Conservation (phyloP, 2,113 vertebrate genomes). For the Macrotus californicus region DNA sequence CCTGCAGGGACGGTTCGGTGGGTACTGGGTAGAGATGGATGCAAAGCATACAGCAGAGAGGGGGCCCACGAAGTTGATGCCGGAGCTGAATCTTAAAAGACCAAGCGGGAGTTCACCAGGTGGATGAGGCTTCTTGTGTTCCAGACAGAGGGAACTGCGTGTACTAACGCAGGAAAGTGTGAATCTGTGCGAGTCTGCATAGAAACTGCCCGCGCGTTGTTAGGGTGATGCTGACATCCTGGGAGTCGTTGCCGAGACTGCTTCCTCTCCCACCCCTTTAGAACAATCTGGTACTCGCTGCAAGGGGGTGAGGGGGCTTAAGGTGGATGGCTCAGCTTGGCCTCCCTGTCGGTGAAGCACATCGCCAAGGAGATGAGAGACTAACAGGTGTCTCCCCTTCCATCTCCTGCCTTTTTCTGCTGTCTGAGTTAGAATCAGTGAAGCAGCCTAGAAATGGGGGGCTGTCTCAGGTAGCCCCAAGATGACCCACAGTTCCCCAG, state of each 20-base stretch:
- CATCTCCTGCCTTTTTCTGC: background rate
- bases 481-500: background rate
- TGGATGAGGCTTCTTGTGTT: background rate
- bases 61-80: background rate
- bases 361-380: background rate
- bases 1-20: background rate
- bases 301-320: background rate
- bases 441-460: background rate
- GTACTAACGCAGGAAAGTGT: slow-evolving; percentile 19
- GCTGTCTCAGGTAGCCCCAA: background rate
- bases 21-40: background rate
- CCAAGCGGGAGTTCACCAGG: background rate
- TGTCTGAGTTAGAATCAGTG: slow-evolving; percentile 5
- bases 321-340: background rate
- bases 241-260: background rate
- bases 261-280: background rate
- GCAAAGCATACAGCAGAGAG: background rate
- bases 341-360: background rate
- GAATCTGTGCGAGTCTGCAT: slow-evolving; percentile 40
- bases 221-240: slow-evolving; percentile 20
- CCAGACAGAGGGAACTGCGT: background rate
- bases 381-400: background rate
- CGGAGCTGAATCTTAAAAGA: slow-evolving; percentile 8
- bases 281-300: background rate
- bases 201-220: slow-evolving; percentile 1